phyloP scores from a whole-genome alignment of 1,140 invertebrate genomes.

The Drosophila sturtevanti region DNA sequence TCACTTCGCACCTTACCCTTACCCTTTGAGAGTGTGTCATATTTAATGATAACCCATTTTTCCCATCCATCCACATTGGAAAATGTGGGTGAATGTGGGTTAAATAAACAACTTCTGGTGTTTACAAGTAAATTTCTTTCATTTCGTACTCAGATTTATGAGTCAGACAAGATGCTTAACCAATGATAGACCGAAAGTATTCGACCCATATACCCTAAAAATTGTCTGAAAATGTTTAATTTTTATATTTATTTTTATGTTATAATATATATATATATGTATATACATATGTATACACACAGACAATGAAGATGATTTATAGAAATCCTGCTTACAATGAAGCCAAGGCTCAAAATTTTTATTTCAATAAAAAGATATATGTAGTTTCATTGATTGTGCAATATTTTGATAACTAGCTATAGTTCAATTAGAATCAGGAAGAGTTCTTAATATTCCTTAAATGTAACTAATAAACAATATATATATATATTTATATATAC shows the following conservation, averaged over 20 bases:
- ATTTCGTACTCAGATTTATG: slow-evolving; percentile 15
- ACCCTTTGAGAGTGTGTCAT: slow-evolving; percentile 20
- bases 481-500: background rate
- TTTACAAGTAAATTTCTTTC: slow-evolving; percentile 49
- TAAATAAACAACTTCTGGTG: slow-evolving; percentile 39
- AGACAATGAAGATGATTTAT: too few species aligned
- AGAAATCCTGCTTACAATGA: too few species aligned
- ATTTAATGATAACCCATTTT: slow-evolving; percentile 55
- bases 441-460: too few species aligned
- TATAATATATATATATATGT: too few species aligned
- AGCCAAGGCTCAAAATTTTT: too few species aligned
- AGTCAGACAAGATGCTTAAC: slow-evolving; percentile 18
- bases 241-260: too few species aligned
- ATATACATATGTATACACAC: too few species aligned
- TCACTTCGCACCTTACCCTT: background rate
- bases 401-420: too few species aligned
- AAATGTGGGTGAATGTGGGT: slow-evolving; percentile 40
- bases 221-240: background rate
- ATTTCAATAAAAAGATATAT: too few species aligned
- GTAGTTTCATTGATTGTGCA: too few species aligned
- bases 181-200: slow-evolving; percentile 17
- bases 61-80: slow-evolving; percentile 6
- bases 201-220: background rate
- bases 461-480: too few species aligned
- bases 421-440: too few species aligned